Evolutionary conservation across 1,140 invertebrate genomes (phyloP).

Genomic region (Pissodes strobi): DNA sequence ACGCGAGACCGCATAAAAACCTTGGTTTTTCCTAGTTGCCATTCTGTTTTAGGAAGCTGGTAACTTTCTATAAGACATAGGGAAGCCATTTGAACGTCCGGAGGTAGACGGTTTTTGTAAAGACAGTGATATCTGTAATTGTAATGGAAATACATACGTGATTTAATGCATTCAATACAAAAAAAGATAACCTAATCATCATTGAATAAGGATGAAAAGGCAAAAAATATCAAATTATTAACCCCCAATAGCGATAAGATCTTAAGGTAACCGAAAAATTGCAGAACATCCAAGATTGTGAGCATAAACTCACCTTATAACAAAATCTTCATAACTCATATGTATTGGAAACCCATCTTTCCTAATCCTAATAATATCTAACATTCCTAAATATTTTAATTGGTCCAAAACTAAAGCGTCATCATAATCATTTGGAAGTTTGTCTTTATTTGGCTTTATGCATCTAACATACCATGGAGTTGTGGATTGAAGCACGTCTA

Average conservation of each 20-base stretch:
- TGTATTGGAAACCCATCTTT: constrained; percentile 93
- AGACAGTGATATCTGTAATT: constrained; percentile 76
- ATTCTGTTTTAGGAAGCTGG: constrained; percentile 72
- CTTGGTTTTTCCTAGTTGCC: constrained; percentile 91
- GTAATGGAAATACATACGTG: too few species aligned
- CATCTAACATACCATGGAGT: constrained; percentile 96
- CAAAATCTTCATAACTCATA: constrained; percentile 76
- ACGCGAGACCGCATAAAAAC: constrained; percentile 85
- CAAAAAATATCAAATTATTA: too few species aligned
- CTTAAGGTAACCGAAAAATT: too few species aligned
- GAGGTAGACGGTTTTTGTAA: constrained; percentile 56
- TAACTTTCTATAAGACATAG: constrained; percentile 62
- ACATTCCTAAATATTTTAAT: constrained; percentile 91
- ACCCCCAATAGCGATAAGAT: too few species aligned
- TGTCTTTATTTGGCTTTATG: constrained; percentile 92
- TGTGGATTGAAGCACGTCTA: constrained; percentile 88
- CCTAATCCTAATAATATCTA: constrained; percentile 92
- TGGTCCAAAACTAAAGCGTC: constrained; percentile 86
- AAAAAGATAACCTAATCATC: too few species aligned
- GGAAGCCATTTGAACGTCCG: constrained; percentile 49
- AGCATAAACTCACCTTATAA: constrained; percentile 56
- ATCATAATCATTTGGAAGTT: constrained; percentile 83
- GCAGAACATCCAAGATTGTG: too few species aligned
- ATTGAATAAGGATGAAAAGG: too few species aligned
- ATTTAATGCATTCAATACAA: too few species aligned